Evolutionary conservation across 2,888 invertebrate genomes (phyloP).

Genomic region (Torymus texanus): DNA sequence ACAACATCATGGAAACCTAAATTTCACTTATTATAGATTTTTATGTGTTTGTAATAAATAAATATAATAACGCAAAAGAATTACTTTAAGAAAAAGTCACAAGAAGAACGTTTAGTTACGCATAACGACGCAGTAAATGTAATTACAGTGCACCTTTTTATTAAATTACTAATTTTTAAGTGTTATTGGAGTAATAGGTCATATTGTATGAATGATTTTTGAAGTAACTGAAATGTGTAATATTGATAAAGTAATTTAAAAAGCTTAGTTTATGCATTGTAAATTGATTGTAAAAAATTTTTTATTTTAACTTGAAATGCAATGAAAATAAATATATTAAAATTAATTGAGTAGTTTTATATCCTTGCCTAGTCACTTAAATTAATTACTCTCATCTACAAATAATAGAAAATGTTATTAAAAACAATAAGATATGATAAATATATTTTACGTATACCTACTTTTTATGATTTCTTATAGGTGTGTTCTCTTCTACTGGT

Average conservation of each 20-base stretch:
- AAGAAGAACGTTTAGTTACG: neutral
- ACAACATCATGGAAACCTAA: constrained; percentile 24
- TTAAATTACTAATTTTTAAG: constrained; percentile 2
- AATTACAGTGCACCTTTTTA: constrained; percentile 8
- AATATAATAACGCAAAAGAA: constrained; percentile 1
- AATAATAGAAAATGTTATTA: too few relatives aligned
- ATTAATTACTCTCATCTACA: neutral
- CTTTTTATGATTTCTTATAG: too few relatives aligned
- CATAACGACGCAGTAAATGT: constrained; percentile 2
- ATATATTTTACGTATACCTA: too few relatives aligned
- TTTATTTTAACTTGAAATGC: constrained; percentile 34
- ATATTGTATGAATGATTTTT: constrained; percentile 12
- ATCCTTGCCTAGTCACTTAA: neutral
- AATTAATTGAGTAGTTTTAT: neutral
- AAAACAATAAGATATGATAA: too few relatives aligned
- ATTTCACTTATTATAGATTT: constrained; percentile 14
- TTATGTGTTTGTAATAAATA: constrained; percentile 34
- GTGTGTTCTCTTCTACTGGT: too few relatives aligned
- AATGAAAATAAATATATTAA: constrained; percentile 7
- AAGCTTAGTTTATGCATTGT: constrained; percentile 38
- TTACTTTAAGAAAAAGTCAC: constrained; percentile 13
- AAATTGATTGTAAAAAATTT: constrained; percentile 43
- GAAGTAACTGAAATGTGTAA: too few relatives aligned
- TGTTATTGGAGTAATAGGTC: constrained; percentile 8
- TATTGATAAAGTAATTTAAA: neutral